Conservation (phyloP, 2,888 invertebrate species). For the Nemotelus nigrinus region DNA sequence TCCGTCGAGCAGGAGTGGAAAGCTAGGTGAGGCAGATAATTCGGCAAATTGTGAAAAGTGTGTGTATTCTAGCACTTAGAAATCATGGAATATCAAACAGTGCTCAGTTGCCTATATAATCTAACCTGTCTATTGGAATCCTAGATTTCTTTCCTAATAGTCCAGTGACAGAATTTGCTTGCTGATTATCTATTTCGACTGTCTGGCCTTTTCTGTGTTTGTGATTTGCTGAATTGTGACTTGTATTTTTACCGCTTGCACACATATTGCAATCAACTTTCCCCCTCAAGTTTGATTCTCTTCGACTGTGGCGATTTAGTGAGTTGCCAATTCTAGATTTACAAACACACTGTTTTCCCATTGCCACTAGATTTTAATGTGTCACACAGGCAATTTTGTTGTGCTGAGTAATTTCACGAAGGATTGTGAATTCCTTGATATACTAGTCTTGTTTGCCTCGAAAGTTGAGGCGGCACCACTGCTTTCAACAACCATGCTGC, state of each 20-base stretch:
- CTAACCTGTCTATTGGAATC: not conserved
- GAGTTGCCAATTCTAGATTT: not conserved
- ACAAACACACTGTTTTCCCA: not conserved
- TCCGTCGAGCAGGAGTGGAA: not conserved
- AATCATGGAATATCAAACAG: slow-evolving; percentile 10
- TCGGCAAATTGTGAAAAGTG: slow-evolving; percentile 23
- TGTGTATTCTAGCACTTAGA: slow-evolving; percentile 29
- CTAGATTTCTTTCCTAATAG: not conserved
- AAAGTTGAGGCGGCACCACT: not conserved
- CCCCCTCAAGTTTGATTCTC: not conserved
- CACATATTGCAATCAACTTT: slow-evolving; percentile 18
- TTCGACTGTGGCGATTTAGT: not conserved
- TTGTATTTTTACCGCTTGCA: not conserved
- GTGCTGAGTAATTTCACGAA: no score
- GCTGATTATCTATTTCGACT: slow-evolving; percentile 1
- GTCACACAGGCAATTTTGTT: no score
- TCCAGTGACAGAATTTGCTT: not conserved
- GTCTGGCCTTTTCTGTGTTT: slow-evolving; percentile 25
- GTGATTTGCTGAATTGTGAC: not conserved
- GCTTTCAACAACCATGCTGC: not conserved
- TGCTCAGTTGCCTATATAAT: not conserved
- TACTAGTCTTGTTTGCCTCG: not conserved
- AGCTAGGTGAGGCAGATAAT: not conserved
- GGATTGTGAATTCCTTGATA: not conserved
- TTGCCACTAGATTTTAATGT: no score